Evolutionary conservation across 2,888 invertebrate species (phyloP).

Genomic region (Eledone cirrhosa): DNA sequence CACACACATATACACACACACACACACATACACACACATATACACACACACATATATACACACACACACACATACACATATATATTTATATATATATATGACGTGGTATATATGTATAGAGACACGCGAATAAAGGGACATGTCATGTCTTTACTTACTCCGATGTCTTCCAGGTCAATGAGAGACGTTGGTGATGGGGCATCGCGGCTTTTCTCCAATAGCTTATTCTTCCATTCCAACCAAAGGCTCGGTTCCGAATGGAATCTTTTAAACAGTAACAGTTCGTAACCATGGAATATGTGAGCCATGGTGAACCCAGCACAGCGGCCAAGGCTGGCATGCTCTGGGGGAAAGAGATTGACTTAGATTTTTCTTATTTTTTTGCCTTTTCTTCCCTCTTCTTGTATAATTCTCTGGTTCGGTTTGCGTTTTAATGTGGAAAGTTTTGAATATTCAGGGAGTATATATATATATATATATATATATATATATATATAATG

Average conservation of each 20-base stretch:
- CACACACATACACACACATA: not conserved
- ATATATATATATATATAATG: not conserved
- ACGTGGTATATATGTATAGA: not conserved
- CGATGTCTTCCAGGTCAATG: constrained; percentile 41
- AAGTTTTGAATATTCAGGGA: not conserved
- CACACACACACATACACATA: not conserved
- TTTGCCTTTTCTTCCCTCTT: not conserved
- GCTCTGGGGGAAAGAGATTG: not conserved
- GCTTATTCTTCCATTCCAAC: constrained; percentile 56
- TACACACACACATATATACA: not conserved
- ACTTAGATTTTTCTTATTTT: not conserved
- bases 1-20: not conserved
- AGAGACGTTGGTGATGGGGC: constrained; percentile 24
- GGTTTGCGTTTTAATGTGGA: not conserved
- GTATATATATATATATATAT: not conserved
- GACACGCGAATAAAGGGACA: not conserved
- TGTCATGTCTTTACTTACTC: constrained; percentile 36
- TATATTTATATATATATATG: not conserved
- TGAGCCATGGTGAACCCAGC: constrained; percentile 39
- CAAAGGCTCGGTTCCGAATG: constrained; percentile 59
- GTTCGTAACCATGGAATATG: constrained; percentile 64
- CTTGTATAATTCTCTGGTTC: not conserved
- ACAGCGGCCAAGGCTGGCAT: constrained; percentile 70
- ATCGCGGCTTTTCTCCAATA: constrained; percentile 43
- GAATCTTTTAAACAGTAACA: constrained; percentile 61